Evolutionary conservation across 1,140 invertebrate genomes (phyloP).

Genomic region (Leptinotarsa defecta): DNA sequence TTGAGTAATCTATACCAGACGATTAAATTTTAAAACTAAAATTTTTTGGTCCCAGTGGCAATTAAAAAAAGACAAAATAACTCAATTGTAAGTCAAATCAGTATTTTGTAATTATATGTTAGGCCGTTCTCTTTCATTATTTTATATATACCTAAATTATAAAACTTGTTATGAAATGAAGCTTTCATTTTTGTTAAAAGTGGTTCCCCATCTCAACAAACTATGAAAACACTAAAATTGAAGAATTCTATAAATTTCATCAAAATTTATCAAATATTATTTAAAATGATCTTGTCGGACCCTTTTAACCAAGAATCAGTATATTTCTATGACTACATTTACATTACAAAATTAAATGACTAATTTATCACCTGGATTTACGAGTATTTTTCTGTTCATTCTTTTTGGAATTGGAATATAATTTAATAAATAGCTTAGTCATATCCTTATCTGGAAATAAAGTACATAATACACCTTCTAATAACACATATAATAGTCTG

Average conservation of each 20-base stretch:
- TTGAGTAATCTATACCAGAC: too few relatives aligned
- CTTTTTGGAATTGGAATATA: conserved; percentile 64
- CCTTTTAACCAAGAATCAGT: neutral
- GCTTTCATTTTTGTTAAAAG: too few relatives aligned
- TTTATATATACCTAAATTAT: too few relatives aligned
- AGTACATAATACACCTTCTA: conserved; percentile 79
- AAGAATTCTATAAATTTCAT: neutral
- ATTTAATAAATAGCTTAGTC: conserved; percentile 65
- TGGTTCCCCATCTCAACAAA: too few relatives aligned
- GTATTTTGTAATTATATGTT: too few relatives aligned
- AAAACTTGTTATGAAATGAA: too few relatives aligned
- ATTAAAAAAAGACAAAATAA: too few relatives aligned
- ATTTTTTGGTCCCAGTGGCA: too few relatives aligned
- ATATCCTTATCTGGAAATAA: conserved; percentile 79
- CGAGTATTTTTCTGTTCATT: conserved; percentile 17
- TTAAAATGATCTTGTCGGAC: too few relatives aligned
- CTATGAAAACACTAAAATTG: neutral
- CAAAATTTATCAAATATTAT: neutral
- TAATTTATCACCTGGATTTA: conserved; percentile 23
- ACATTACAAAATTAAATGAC: neutral
- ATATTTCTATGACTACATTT: neutral
- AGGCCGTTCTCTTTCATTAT: too few relatives aligned
- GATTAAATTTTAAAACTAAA: too few relatives aligned
- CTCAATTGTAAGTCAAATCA: too few relatives aligned
- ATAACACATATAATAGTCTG: conserved; percentile 82